Evolutionary conservation across 2,888 invertebrate species (phyloP).

Genomic region (Lithophane leautieri): DNA sequence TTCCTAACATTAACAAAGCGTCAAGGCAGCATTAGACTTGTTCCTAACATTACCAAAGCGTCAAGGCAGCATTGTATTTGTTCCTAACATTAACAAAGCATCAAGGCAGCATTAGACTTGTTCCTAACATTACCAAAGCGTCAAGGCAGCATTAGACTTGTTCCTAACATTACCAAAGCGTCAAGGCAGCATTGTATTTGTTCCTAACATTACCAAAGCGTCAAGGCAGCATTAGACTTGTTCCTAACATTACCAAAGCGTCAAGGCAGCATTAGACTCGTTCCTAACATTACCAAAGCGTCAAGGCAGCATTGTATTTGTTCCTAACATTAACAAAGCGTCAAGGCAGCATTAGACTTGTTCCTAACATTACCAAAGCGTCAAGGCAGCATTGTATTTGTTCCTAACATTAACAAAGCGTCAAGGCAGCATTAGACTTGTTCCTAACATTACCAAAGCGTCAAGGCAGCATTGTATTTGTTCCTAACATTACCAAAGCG

Average conservation of each 20-base stretch:
- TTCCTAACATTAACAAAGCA: no score
- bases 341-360: slow-evolving; percentile 2
- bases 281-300: background rate
- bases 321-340: no score
- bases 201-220: background rate
- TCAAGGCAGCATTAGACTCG: slow-evolving; percentile 2
- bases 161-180: no score
- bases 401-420: no score
- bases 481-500: background rate
- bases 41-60: background rate
- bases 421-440: slow-evolving; percentile 2
- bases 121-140: background rate
- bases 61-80: no score
- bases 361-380: background rate
- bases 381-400: no score
- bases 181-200: slow-evolving; percentile 5
- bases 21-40: slow-evolving; percentile 2
- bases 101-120: slow-evolving; percentile 2
- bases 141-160: no score
- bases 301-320: no score
- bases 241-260: no score
- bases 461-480: slow-evolving; percentile 5
- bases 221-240: no score
- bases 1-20: no score
- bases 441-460: background rate